Conservation (phyloP, 2,888 invertebrate genomes). For the Platerodrilus igneus region DNA sequence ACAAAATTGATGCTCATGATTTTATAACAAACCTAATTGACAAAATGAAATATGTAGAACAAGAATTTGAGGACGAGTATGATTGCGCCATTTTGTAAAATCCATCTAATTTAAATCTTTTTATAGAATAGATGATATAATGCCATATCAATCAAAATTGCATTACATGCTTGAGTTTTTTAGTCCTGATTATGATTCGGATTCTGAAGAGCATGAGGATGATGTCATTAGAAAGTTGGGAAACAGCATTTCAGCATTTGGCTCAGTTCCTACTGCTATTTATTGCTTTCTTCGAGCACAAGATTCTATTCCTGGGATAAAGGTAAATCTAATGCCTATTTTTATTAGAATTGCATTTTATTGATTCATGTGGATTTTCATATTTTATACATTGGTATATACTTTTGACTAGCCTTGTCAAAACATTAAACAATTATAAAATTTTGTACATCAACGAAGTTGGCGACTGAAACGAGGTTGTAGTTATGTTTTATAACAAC, state of each 20-base stretch:
- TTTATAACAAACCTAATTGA: slow-evolving; percentile 52
- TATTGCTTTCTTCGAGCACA: slow-evolving; percentile 61
- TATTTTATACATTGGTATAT: too few relatives aligned
- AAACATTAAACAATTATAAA: too few relatives aligned
- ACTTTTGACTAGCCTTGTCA: too few relatives aligned
- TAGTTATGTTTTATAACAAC: too few relatives aligned
- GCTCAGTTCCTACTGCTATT: slow-evolving; percentile 69
- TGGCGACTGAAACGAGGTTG: too few relatives aligned
- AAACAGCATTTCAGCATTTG: slow-evolving; percentile 58
- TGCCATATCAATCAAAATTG: slow-evolving; percentile 55
- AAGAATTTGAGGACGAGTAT: slow-evolving; percentile 46
- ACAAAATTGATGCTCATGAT: slow-evolving; percentile 47
- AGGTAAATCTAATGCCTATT: slow-evolving; percentile 45
- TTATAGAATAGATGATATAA: too few relatives aligned
- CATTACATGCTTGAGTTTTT: slow-evolving; percentile 52
- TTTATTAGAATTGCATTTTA: slow-evolving; percentile 4
- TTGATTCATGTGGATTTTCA: background rate
- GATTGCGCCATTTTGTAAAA: slow-evolving; percentile 8
- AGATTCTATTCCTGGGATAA: slow-evolving; percentile 49
- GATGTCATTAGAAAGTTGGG: slow-evolving; percentile 56
- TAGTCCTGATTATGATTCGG: slow-evolving; percentile 41
- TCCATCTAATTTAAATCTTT: too few relatives aligned
- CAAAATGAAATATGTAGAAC: slow-evolving; percentile 53
- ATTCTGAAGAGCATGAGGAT: slow-evolving; percentile 46
- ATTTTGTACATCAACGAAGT: too few relatives aligned